These are phyloP conservation scores for Thereuonema tuberculata DNA, from an alignment of 1,140 invertebrate species.

Conservation along the genomic window DNA sequence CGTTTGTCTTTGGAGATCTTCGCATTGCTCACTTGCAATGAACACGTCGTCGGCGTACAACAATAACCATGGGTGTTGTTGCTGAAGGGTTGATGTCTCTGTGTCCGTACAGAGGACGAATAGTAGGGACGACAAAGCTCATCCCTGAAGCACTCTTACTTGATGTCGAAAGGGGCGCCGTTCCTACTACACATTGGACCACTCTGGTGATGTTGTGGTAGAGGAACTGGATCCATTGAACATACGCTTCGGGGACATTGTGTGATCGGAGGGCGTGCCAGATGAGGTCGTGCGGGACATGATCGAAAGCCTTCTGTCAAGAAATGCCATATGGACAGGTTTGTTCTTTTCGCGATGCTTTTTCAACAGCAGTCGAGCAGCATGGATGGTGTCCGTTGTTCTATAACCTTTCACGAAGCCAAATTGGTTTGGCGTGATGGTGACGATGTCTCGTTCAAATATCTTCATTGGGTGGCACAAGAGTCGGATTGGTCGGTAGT, in stretches of 20 bases:
- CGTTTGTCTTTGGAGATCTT: background rate
- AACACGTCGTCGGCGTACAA: background rate
- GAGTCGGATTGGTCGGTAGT: background rate
- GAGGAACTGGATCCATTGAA: background rate
- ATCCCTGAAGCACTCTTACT: background rate
- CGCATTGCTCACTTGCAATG: background rate
- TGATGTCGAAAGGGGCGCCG: background rate
- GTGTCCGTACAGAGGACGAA: background rate
- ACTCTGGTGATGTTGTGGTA: background rate
- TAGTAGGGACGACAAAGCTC: background rate
- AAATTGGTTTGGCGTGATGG: background rate
- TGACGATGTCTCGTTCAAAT: background rate
- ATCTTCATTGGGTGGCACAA: background rate
- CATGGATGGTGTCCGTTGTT: background rate
- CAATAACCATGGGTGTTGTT: background rate
- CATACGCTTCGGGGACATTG: background rate
- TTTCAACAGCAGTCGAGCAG: no score
- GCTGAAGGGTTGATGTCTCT: background rate
- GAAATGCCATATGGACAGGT: no score
- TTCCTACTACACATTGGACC: background rate
- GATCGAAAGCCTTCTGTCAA: no score
- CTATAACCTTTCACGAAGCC: background rate
- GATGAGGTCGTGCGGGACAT: no score
- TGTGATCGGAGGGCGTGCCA: no score
- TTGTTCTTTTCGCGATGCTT: no score